A percentile compares a stretch with the other conserved stretches of the same genome.
Conservation (phyloP, 1,140 invertebrate species). For the Diploscapter pachys region DNA sequence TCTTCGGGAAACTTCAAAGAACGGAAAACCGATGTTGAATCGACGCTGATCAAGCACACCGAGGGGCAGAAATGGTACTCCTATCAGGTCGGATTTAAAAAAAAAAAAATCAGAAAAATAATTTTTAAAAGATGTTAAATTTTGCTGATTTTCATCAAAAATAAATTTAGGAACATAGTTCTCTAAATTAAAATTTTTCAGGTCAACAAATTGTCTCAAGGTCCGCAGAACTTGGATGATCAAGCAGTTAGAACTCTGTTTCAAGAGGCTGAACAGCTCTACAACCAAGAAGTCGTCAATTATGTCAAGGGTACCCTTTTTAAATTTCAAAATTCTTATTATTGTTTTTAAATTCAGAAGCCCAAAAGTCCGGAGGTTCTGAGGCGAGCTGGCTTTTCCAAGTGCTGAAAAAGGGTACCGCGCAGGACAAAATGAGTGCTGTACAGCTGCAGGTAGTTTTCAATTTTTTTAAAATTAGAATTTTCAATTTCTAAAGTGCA, state of each 20-base stretch:
- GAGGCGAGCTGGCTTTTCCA: constrained; percentile 29
- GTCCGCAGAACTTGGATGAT: neutral
- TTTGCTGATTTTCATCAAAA: neutral
- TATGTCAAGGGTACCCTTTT: constrained; percentile 6
- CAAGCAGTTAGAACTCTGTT: neutral
- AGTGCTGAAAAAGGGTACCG: constrained; percentile 24
- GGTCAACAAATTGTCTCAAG: neutral
- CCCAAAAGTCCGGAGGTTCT: constrained; percentile 1
- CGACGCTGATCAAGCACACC: neutral
- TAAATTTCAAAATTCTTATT: neutral
- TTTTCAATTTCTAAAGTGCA: neutral
- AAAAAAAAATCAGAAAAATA: neutral
- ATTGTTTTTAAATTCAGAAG: constrained; percentile 8
- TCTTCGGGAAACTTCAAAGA: too few relatives aligned
- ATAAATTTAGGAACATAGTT: neutral
- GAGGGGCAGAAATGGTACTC: constrained; percentile 14
- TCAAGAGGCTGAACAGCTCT: neutral
- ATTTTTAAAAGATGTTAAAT: neutral
- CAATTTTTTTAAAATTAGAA: neutral
- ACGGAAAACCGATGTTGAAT: too few relatives aligned
- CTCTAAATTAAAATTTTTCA: neutral
- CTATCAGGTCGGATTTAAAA: neutral
- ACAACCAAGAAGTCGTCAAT: neutral
- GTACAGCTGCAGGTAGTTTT: constrained; percentile 70
- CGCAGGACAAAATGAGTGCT: constrained; percentile 77